Conservation (phyloP, 2,888 invertebrate genomes). For the Perdita meconis region DNA sequence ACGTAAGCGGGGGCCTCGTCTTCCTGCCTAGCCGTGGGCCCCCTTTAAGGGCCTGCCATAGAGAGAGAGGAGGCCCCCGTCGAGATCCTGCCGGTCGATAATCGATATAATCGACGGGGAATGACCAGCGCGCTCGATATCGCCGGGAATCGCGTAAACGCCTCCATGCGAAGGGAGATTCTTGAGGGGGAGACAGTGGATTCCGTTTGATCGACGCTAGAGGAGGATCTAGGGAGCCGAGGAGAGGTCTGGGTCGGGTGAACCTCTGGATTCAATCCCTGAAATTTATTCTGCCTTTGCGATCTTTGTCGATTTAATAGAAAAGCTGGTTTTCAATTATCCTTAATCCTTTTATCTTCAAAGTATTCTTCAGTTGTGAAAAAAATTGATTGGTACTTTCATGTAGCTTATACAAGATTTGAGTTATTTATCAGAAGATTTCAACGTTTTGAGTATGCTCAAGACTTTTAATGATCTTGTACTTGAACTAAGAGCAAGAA, state of each 20-base stretch:
- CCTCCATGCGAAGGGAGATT: slow-evolving; percentile 8
- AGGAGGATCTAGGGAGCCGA: not conserved
- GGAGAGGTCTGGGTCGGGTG: not conserved
- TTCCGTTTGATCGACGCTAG: not conserved
- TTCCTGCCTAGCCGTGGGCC: slow-evolving; percentile 19
- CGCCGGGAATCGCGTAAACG: slow-evolving; percentile 56
- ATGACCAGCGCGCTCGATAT: slow-evolving; percentile 53
- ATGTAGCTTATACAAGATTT: too few species aligned
- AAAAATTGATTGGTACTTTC: too few species aligned
- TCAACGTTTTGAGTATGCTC: too few species aligned
- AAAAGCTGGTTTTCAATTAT: too few species aligned
- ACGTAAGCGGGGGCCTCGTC: slow-evolving; percentile 49
- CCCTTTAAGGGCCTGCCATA: slow-evolving; percentile 55
- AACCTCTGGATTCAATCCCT: too few species aligned
- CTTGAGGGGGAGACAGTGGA: not conserved
- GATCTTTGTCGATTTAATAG: too few species aligned
- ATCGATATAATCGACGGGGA: slow-evolving; percentile 63
- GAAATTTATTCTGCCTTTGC: too few species aligned
- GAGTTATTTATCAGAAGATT: too few species aligned
- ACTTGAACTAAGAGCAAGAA: too few species aligned
- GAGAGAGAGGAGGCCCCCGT: slow-evolving; percentile 10
- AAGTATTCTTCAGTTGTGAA: too few species aligned
- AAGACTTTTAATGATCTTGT: too few species aligned
- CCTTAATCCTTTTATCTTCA: too few species aligned
- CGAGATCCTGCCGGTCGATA: slow-evolving; percentile 67